Conservation (phyloP, 92 coral and sea anemone genomes). For the Bergia sp. region DNA sequence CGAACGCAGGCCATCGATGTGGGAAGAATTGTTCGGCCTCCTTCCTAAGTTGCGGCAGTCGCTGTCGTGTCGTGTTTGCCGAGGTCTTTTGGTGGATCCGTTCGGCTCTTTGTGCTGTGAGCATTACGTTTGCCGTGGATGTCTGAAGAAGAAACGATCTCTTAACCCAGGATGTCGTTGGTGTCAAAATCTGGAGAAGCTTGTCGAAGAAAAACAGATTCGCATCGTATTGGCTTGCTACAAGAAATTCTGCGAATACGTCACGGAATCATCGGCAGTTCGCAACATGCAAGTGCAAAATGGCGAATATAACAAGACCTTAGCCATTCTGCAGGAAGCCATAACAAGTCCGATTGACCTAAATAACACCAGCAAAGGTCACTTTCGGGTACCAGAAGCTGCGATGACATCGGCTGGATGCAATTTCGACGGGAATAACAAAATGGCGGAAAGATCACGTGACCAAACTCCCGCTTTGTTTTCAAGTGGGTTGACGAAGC, state of each 20-base stretch:
- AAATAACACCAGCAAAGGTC: constrained; percentile 46
- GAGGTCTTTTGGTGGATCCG: constrained; percentile 90
- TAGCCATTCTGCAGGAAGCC: constrained; percentile 86
- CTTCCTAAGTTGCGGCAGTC: constrained; percentile 91
- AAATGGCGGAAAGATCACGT: constrained; percentile 83
- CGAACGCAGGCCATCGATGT: constrained; percentile 61
- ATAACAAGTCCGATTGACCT: constrained; percentile 79
- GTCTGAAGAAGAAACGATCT: constrained; percentile 89
- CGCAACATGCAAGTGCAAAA: constrained; percentile 65
- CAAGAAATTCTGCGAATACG: constrained; percentile 88
- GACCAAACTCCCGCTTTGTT: constrained; percentile 69
- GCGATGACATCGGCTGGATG: constrained; percentile 13
- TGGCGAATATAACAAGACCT: constrained; percentile 81
- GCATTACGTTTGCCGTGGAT: constrained; percentile 92
- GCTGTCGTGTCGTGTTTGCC: constrained; percentile 96
- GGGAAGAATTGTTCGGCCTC: constrained; percentile 81
- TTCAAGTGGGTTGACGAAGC: constrained; percentile 53
- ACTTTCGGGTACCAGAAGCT: constrained; percentile 39
- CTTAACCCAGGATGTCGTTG: constrained; percentile 97
- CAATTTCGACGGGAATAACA: constrained; percentile 50
- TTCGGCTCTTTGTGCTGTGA: constrained; percentile 89
- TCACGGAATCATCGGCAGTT: constrained; percentile 65
- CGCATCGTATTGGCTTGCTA: constrained; percentile 93
- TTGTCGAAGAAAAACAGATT: constrained; percentile 83
- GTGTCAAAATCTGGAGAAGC: constrained; percentile 89